These are phyloP conservation scores for Steinernema feltiae DNA, from an alignment of 1,140 invertebrate genomes.

Conservation along the genomic window DNA sequence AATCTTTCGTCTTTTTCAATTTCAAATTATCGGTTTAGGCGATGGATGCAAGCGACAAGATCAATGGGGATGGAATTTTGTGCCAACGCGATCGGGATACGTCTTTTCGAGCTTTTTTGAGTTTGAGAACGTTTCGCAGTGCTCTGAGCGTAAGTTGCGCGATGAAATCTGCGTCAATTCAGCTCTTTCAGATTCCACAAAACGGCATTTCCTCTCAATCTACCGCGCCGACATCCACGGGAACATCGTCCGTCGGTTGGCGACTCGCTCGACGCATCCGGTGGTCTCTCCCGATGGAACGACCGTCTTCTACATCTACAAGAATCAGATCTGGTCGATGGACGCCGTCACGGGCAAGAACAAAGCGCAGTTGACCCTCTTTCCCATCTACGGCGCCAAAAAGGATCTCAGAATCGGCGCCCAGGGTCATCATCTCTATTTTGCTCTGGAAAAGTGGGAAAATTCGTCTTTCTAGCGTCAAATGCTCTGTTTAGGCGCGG, in stretches of 20 bases:
- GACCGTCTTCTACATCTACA: neutral
- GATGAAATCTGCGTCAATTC: neutral
- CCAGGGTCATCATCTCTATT: neutral
- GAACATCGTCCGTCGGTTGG: neutral
- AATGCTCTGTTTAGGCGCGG: neutral
- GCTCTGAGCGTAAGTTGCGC: neutral
- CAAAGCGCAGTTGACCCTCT: neutral
- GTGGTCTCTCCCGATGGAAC: neutral
- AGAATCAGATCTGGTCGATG: slow-evolving; percentile 5
- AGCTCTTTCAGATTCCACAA: neutral
- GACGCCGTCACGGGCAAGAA: neutral
- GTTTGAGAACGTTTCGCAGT: neutral
- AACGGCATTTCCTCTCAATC: neutral
- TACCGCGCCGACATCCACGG: neutral
- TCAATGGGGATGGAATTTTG: too few species aligned
- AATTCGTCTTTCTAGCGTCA: neutral
- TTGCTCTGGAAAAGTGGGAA: neutral
- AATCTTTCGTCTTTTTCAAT: too few species aligned
- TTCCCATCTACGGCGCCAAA: neutral
- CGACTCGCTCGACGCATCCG: neutral
- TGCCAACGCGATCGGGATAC: neutral
- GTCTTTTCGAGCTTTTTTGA: neutral
- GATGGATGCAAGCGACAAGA: too few species aligned
- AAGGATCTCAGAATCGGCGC: neutral
- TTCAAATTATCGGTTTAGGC: too few species aligned